Percentiles rank a stretch among this genome's conserved stretches.
Conservation (phyloP, 2,113 vertebrate species). For the Megaceryle torquata region DNA sequence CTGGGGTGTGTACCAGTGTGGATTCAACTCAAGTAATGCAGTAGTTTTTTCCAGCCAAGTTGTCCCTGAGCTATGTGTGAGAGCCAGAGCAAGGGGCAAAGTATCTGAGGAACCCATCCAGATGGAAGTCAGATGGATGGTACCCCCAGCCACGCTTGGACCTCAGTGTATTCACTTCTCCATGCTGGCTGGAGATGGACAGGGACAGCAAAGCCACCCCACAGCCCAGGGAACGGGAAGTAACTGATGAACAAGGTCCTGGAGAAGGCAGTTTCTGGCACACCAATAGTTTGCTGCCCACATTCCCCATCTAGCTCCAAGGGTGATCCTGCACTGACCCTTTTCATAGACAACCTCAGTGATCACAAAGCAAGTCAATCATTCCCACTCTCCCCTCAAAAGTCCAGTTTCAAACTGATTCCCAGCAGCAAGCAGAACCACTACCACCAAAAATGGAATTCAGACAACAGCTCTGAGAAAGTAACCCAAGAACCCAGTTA, state of each 20-base stretch:
- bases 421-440: background rate
- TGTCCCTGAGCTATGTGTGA: background rate
- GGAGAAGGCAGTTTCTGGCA: background rate
- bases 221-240: accelerated
- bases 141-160: accelerated
- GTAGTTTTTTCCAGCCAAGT: background rate
- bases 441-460: accelerated
- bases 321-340: background rate
- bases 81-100: background rate
- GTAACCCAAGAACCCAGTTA: accelerated
- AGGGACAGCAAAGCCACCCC: background rate
- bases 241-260: accelerated
- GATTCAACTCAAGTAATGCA: background rate
- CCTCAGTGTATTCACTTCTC: background rate
- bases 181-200: background rate
- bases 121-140: background rate
- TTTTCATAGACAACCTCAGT: background rate
- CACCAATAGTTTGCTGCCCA: background rate
- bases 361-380: background rate
- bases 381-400: background rate
- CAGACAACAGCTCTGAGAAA: background rate
- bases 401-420: background rate
- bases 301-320: background rate
- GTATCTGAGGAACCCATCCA: background rate
- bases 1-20: background rate